These are phyloP conservation scores for Wasmannia auropunctata DNA, from an alignment of 1,140 invertebrate species.

Conservation along the genomic window DNA sequence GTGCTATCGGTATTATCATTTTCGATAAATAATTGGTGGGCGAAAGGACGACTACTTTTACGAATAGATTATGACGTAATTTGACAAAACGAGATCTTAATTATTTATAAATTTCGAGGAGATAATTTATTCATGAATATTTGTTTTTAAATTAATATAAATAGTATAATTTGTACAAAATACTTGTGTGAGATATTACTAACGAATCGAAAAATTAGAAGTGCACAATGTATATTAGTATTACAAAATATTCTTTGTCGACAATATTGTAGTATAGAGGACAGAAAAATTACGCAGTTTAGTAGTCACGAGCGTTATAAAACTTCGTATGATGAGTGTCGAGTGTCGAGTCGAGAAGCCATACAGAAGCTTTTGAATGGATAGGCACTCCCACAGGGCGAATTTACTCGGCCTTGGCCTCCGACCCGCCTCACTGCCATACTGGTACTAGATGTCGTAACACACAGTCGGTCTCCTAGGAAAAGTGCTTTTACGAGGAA, in stretches of 20 bases:
- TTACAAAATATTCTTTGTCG: background rate
- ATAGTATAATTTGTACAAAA: background rate
- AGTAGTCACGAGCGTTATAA: constrained; percentile 37
- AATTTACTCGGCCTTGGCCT: constrained; percentile 63
- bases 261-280: background rate
- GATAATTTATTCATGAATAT: background rate
- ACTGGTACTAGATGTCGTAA: constrained; percentile 37
- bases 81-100: background rate
- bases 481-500: constrained; percentile 35
- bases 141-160: background rate
- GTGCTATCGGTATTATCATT: background rate
- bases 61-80: background rate
- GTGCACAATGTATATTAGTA: background rate
- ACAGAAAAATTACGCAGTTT: constrained; percentile 25
- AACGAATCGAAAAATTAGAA: background rate
- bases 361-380: constrained; percentile 54
- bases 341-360: constrained; percentile 39
- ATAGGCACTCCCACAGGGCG: constrained; percentile 43
- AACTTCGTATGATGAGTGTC: constrained; percentile 34
- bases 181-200: background rate
- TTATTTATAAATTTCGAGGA: background rate
- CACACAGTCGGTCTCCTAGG: constrained; percentile 26
- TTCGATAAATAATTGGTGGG: constrained; percentile 3
- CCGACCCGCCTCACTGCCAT: constrained; percentile 20
- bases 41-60: background rate